phyloP scores from a whole-genome alignment of 2,113 vertebrate genomes.

The Antechinus flavipes region DNA sequence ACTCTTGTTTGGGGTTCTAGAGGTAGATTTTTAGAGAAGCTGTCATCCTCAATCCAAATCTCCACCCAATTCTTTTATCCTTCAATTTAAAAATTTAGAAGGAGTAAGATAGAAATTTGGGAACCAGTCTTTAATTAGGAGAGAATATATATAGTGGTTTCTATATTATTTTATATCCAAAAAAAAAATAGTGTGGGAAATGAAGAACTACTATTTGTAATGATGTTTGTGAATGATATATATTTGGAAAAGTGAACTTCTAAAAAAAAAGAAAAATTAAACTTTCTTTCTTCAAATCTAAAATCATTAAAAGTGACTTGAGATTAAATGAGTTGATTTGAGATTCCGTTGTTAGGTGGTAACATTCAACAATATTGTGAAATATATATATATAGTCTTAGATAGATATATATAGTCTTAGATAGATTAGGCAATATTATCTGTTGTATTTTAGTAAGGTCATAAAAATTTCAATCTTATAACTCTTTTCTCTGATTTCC shows the following conservation, averaged over 20 bases:
- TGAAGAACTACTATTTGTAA: not conserved
- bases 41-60: not conserved
- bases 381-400: not conserved
- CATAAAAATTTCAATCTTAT: accelerated
- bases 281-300: slow-evolving; percentile 19
- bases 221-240: not conserved
- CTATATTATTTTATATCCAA: not conserved
- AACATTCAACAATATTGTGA: not conserved
- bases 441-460: not conserved
- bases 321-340: not conserved
- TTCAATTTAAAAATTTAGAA: slow-evolving; percentile 6
- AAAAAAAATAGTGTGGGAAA: too few species aligned
- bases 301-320: not conserved
- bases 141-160: not conserved
- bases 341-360: not conserved
- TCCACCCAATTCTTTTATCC: not conserved
- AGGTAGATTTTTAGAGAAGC: not conserved
- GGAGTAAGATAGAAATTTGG: not conserved
- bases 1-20: not conserved
- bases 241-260: not conserved
- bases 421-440: not conserved
- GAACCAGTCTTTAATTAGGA: not conserved
- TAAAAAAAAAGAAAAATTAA: not conserved
- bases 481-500: slow-evolving; percentile 67
- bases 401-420: not conserved